Percentiles rank a stretch among this genome's conserved stretches.
Evolutionary conservation across 1,140 invertebrate genomes (phyloP).

Genomic region (Drosophila bipectinata): DNA sequence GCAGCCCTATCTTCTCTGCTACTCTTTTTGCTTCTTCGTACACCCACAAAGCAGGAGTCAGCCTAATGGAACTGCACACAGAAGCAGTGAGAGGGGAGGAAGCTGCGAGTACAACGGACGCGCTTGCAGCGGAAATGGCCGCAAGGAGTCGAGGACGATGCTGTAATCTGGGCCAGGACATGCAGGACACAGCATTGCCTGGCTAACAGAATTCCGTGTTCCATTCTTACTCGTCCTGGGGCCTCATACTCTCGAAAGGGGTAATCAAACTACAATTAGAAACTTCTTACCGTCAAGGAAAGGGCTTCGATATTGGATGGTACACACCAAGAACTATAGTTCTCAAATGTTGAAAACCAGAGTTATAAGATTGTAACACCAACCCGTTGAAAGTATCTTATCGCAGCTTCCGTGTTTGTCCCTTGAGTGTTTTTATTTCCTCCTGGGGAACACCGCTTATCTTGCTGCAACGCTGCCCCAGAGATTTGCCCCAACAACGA

Average conservation of each 20-base stretch:
- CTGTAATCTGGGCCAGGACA: constrained; percentile 72
- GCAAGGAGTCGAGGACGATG: constrained; percentile 54
- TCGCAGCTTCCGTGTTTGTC: neutral
- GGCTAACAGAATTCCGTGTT: constrained; percentile 7
- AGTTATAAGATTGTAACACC: neutral
- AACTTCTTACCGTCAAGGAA: neutral
- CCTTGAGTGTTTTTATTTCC: constrained; percentile 3
- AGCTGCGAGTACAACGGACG: constrained; percentile 15
- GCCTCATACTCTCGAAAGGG: neutral
- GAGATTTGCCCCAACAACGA: constrained; percentile 46
- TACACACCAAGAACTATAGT: neutral
- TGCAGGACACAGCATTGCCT: constrained; percentile 22
- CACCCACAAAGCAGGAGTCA: constrained; percentile 8
- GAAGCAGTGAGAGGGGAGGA: constrained; percentile 11
- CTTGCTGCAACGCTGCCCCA: constrained; percentile 45
- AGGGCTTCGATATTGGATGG: neutral
- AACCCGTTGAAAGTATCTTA: neutral
- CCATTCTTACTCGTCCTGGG: constrained; percentile 3
- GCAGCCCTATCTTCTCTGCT: constrained; percentile 4
- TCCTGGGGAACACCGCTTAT: constrained; percentile 48
- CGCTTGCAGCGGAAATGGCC: constrained; percentile 50
- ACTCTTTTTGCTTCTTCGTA: constrained; percentile 8
- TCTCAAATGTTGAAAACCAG: neutral
- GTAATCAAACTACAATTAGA: neutral
- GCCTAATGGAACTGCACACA: constrained; percentile 64